Percentiles rank a stretch among this genome's conserved stretches.
phyloP scores from a whole-genome alignment of 2,797 vertebrate genomes.

The Cygnus olor region DNA sequence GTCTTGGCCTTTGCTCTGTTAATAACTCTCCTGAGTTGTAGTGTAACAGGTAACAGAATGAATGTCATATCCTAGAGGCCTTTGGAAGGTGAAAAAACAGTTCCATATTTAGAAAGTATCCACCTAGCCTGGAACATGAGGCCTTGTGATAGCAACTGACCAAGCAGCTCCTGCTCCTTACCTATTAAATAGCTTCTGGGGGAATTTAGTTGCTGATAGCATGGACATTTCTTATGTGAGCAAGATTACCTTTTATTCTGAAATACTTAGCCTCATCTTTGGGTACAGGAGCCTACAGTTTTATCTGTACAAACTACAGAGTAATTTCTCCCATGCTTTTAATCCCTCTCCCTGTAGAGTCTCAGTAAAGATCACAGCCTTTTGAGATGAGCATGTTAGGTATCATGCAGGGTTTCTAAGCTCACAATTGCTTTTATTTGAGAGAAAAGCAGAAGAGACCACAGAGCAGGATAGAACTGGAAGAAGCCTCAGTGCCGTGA shows the following conservation, averaged over 20 bases:
- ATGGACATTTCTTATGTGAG: neutral
- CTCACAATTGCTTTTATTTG: neutral
- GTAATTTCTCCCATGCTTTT: neutral
- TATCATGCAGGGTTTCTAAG: neutral
- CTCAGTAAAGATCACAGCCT: neutral
- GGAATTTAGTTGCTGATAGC: neutral
- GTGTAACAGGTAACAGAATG: neutral
- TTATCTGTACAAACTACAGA: neutral
- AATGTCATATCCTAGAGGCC: neutral
- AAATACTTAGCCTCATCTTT: neutral
- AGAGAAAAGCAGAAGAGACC: neutral
- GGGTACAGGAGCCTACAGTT: neutral
- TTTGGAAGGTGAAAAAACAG: neutral
- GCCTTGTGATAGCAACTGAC: neutral
- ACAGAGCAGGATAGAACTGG: neutral
- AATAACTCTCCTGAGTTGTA: neutral
- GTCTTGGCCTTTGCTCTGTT: neutral
- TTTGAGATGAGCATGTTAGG: neutral
- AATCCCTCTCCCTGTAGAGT: neutral
- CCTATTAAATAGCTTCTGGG: neutral
- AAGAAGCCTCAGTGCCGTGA: accelerated
- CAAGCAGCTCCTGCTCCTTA: neutral
- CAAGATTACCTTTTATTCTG: neutral
- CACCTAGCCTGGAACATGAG: neutral
- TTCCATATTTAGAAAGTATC: neutral